Conservation (phyloP, 2,113 vertebrate species). For the Indicator maculatus region DNA sequence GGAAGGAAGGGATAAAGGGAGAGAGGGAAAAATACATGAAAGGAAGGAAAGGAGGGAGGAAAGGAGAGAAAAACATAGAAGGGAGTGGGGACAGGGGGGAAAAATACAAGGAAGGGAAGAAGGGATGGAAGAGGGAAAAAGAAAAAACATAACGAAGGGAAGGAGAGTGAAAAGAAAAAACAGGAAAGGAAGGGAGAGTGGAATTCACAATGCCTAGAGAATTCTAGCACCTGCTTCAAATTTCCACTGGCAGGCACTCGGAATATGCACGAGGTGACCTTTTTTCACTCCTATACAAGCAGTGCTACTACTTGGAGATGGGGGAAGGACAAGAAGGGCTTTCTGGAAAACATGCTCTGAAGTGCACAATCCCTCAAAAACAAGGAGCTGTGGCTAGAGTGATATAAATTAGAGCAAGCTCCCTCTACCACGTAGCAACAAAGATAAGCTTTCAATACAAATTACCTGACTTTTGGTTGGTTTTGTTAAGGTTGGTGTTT, state of each 20-base stretch:
- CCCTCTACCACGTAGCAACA: not conserved
- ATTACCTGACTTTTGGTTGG: not conserved
- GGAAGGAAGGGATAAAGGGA: not conserved
- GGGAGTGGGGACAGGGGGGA: not conserved
- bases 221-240: not conserved
- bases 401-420: not conserved
- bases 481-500: not conserved
- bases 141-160: not conserved
- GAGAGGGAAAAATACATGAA: not conserved
- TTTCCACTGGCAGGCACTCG: not conserved
- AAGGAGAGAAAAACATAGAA: too few species aligned
- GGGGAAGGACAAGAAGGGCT: not conserved
- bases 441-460: constrained; percentile 4
- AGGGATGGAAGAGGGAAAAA: not conserved
- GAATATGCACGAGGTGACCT: not conserved
- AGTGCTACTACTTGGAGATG: not conserved
- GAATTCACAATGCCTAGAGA: not conserved
- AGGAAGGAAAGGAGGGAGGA: too few species aligned
- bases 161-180: not conserved
- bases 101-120: not conserved
- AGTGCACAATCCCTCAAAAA: not conserved
- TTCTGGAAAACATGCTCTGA: not conserved
- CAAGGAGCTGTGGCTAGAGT: not conserved
- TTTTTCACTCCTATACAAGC: not conserved
- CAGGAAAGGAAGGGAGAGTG: too few species aligned